Evolutionary conservation across 2,797 vertebrate species (phyloP).

Genomic region (Artibeus jamaicensis): DNA sequence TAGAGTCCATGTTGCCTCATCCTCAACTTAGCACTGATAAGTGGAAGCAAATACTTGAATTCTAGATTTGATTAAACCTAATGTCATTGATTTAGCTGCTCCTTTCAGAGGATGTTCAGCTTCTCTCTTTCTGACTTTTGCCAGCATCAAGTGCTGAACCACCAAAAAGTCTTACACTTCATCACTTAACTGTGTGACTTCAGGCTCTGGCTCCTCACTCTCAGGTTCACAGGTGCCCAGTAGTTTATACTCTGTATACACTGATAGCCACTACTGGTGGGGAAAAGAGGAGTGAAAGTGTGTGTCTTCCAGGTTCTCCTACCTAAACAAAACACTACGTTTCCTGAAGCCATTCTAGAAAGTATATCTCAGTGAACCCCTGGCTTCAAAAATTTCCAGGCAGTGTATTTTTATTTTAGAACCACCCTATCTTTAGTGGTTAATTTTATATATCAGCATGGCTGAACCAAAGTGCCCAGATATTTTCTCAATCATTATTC

Average conservation of each 20-base stretch:
- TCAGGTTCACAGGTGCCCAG: neutral
- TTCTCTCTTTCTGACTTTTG: neutral
- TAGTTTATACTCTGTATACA: neutral
- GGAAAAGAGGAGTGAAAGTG: neutral
- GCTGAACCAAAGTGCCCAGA: neutral
- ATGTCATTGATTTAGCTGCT: neutral
- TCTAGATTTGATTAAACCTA: neutral
- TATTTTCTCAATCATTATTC: neutral
- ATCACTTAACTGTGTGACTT: neutral
- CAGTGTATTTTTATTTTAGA: neutral
- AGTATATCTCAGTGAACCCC: neutral
- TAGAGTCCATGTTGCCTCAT: neutral
- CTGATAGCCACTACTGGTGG: neutral
- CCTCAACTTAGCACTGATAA: neutral
- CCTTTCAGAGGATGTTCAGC: neutral
- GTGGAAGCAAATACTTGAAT: neutral
- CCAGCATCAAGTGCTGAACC: neutral
- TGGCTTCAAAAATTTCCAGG: neutral
- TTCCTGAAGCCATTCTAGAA: neutral
- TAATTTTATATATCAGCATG: neutral
- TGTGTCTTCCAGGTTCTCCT: neutral
- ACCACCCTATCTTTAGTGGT: neutral
- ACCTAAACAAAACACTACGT: neutral
- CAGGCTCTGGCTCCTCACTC: neutral
- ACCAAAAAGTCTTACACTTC: neutral